Percentiles rank a stretch among this genome's conserved stretches.
Conservation (phyloP, 2,113 vertebrate species). For the Chloropsis cyanopogon region DNA sequence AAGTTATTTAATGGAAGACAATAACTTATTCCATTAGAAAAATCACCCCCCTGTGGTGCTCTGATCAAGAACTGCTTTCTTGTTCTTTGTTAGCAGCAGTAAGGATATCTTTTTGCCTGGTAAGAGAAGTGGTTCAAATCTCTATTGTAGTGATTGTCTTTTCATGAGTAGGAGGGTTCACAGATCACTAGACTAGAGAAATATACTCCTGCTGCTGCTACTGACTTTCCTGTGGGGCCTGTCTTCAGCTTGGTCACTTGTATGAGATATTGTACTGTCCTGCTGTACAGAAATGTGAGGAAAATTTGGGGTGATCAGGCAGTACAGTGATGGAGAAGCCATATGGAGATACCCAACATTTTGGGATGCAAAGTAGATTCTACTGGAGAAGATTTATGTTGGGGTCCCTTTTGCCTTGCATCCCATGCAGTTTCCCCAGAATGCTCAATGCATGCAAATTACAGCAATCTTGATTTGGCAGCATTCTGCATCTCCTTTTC, state of each 20-base stretch:
- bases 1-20: slow-evolving; percentile 32
- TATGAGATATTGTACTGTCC: not conserved
- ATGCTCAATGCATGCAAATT: not conserved
- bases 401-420: not conserved
- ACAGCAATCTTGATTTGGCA: not conserved
- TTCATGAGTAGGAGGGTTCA: not conserved
- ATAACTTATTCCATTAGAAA: slow-evolving; percentile 3
- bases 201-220: not conserved
- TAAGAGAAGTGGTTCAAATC: not conserved
- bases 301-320: not conserved
- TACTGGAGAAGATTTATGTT: not conserved
- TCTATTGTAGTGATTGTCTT: not conserved
- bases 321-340: not conserved
- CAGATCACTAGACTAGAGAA: not conserved
- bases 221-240: not conserved
- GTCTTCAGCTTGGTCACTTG: not conserved
- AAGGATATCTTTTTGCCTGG: not conserved
- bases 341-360: not conserved
- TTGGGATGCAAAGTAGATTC: not conserved
- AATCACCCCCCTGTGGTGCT: not conserved
- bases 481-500: not conserved
- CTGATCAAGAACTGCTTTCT: not conserved
- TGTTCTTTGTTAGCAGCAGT: not conserved
- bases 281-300: not conserved
- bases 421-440: not conserved